Evolutionary conservation across 2,888 invertebrate genomes (phyloP), one percentile per base, ranked within the genome.

Genomic region (Athetis lepigone): DNA sequence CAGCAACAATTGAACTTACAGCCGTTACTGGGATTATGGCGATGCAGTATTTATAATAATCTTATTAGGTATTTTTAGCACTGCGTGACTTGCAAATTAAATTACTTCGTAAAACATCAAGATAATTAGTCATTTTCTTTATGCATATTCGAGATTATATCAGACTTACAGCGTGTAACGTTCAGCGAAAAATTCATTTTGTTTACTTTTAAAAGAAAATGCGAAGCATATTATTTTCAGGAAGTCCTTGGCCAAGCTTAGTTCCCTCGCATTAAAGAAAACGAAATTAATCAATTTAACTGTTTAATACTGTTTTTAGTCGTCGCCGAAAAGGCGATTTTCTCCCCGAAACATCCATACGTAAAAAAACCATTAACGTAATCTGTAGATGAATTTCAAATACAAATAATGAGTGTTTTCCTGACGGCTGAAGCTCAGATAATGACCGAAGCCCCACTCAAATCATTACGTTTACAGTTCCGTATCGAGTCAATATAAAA

Each of bases 401-500:
- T 67, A 63, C 52, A 76, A 70, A 54, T 51, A 69, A 66, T 63
- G 47, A 36, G 58, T 33, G 21, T 47, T 59, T 42, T 46, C 45
- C 47, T 59, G 63, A 59, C 49, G 40, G 45, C 52, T 60, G 33
- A 45, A 37, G 49, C 40, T 33, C 47, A 49, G 56, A 67, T 67
- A 70, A 62, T 19, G 43, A 65, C 23, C 46, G 39, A 60, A 55
- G 64, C 62, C 63, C 37, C 50, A 57, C 69, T 39, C 23, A 40
- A 61, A 58, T 50, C 37, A 57, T 65, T 73, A 73, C 56, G 39
- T 60, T 68, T 57, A 68, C 62, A 57, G 64, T 77, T 69, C 46
- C 56, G 62, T 54, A 57, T 63, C 23, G 5, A 58, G 64, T 47
- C 49, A 63, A 65, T 79, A 65, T 65, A 79, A 68, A 61, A 73